Conservation (phyloP, 2,888 invertebrate genomes). For the Cephus spinipes region DNA sequence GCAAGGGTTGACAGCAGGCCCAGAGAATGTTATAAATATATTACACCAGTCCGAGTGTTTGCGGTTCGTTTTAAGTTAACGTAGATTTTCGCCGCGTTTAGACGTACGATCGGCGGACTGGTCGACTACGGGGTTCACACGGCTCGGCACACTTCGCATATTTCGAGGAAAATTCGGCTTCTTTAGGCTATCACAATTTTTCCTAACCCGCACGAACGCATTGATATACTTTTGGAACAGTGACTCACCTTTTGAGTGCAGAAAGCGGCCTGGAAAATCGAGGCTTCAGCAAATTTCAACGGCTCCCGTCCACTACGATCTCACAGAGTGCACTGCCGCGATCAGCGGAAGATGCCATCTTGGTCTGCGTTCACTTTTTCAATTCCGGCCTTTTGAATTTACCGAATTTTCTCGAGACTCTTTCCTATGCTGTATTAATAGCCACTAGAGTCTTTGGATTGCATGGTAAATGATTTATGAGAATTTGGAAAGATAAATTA, state of each 20-base stretch:
- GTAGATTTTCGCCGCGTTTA: background rate
- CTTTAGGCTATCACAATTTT: background rate
- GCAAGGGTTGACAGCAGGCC: background rate
- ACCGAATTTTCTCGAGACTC: background rate
- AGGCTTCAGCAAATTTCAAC: slow-evolving; percentile 62
- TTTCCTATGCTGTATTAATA: background rate
- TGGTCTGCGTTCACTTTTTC: slow-evolving; percentile 36
- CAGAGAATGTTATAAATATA: background rate
- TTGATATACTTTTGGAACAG: slow-evolving; percentile 14
- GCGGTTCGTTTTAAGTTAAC: background rate
- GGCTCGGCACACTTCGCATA: slow-evolving; percentile 25
- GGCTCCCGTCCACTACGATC: slow-evolving; percentile 63
- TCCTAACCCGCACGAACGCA: background rate
- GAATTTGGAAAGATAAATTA: background rate
- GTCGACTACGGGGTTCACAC: slow-evolving; percentile 58
- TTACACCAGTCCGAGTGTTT: background rate
- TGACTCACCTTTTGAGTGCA: slow-evolving; percentile 62
- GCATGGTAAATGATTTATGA: background rate
- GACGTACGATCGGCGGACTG: background rate
- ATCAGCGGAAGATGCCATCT: slow-evolving; percentile 62
- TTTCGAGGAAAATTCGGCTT: background rate
- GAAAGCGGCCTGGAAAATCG: slow-evolving; percentile 61
- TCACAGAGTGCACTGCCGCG: slow-evolving; percentile 63
- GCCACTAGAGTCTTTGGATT: background rate
- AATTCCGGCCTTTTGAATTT: slow-evolving; percentile 26